These are phyloP conservation scores for Geopemphigus sp. DNA, from an alignment of 1,140 invertebrate genomes.

Conservation along the genomic window DNA sequence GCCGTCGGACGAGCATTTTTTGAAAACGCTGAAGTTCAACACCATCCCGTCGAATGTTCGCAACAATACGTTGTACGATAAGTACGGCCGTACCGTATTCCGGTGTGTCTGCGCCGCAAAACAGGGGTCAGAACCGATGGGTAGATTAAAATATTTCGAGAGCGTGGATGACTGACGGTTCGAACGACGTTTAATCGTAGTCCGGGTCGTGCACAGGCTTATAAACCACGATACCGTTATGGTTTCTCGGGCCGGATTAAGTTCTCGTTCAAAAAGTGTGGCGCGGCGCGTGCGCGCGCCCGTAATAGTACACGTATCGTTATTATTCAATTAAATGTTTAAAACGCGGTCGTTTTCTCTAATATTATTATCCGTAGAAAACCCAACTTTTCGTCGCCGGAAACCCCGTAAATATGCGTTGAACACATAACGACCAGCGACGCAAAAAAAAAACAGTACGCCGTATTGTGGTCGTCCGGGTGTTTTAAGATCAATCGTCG, in stretches of 20 bases:
- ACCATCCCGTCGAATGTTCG: conserved; percentile 65
- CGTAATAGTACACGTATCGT: too few relatives aligned
- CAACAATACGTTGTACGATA: too few relatives aligned
- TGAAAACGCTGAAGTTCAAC: conserved; percentile 88
- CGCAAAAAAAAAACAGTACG: too few relatives aligned
- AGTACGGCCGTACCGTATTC: too few relatives aligned
- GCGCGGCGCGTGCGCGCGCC: too few relatives aligned
- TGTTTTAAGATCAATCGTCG: too few relatives aligned
- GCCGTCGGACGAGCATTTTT: conserved; percentile 91
- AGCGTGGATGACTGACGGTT: neutral
- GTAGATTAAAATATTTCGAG: neutral
- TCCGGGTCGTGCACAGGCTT: neutral
- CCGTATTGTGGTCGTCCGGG: too few relatives aligned
- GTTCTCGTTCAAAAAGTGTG: neutral
- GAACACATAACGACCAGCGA: too few relatives aligned
- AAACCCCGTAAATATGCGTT: too few relatives aligned
- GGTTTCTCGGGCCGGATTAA: conserved; percentile 3
- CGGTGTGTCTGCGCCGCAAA: too few relatives aligned
- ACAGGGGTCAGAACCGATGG: too few relatives aligned
- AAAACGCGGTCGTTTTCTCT: neutral
- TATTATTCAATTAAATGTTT: conserved; percentile 24
- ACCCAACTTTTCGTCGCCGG: conserved; percentile 13
- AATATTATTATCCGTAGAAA: neutral
- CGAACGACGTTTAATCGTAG: neutral
- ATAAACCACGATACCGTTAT: neutral